A percentile compares a stretch with the other conserved stretches of the same genome.
These are phyloP conservation scores for Clupea harengus DNA, from an alignment of 2,113 vertebrate genomes.

Conservation along the genomic window DNA sequence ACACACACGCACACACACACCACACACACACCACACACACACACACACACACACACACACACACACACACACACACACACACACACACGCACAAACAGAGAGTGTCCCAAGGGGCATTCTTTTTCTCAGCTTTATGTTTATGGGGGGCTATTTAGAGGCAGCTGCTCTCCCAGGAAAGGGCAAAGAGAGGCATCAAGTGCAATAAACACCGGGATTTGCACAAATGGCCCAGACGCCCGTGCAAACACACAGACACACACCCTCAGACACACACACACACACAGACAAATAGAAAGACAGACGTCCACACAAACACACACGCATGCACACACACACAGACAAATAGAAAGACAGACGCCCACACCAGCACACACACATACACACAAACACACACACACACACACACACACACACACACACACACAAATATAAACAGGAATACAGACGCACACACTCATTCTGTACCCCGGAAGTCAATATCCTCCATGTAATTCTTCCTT, in stretches of 20 bases:
- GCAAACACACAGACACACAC: neutral
- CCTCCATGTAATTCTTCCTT: neutral
- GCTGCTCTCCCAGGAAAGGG: slow-evolving; percentile 38
- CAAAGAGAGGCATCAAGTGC: slow-evolving; percentile 31
- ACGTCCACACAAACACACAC: neutral
- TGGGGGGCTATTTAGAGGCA: slow-evolving; percentile 39
- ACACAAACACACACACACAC: slow-evolving; percentile 5
- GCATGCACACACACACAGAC: neutral
- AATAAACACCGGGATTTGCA: slow-evolving; percentile 35
- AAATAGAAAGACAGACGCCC: neutral
- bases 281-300: neutral
- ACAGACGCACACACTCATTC: neutral
- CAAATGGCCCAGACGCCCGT: slow-evolving; percentile 29
- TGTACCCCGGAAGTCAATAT: neutral
- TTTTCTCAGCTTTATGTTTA: slow-evolving; percentile 31
- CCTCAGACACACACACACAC: slow-evolving; percentile 1
- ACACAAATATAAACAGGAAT: neutral
- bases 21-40: neutral
- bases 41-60: neutral
- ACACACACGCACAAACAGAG: slow-evolving; percentile 22
- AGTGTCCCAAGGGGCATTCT: slow-evolving; percentile 15
- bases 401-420: slow-evolving; percentile 11
- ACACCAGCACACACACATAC: neutral
- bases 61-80: slow-evolving; percentile 24
- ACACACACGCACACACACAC: slow-evolving; percentile 6